phyloP scores from a whole-genome alignment of 2,113 vertebrate genomes.

The Oncorhynchus gorbuscha region DNA sequence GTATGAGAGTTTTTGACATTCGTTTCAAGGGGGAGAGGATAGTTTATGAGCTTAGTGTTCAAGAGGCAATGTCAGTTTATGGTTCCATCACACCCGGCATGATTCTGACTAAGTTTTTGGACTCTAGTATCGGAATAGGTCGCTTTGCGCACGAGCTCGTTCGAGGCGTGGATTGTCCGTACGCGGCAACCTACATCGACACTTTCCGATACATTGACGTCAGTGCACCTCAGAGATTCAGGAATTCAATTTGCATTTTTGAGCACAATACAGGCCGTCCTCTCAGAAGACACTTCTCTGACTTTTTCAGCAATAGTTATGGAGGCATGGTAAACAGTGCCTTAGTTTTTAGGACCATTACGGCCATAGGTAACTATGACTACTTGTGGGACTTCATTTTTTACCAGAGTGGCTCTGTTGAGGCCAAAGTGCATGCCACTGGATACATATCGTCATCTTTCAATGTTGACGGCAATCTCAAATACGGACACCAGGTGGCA shows the following conservation, averaged over 20 bases:
- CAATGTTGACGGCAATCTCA: constrained; percentile 51
- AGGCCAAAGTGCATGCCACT: constrained; percentile 84
- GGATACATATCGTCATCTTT: constrained; percentile 83
- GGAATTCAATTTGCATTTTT: constrained; percentile 85
- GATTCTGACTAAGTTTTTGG: constrained; percentile 83
- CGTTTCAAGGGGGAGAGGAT: constrained; percentile 79
- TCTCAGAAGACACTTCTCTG: constrained; percentile 82
- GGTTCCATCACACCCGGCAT: constrained; percentile 80
- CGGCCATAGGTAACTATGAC: constrained; percentile 82
- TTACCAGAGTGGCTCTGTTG: constrained; percentile 83
- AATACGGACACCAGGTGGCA: constrained; percentile 81
- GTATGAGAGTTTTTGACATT: constrained; percentile 83
- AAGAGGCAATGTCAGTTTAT: constrained; percentile 86
- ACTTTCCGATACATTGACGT: constrained; percentile 72
- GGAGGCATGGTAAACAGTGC: constrained; percentile 84
- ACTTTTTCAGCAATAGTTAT: constrained; percentile 74
- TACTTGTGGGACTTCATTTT: constrained; percentile 89
- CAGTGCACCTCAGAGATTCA: constrained; percentile 44
- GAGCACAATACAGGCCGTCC: constrained; percentile 84
- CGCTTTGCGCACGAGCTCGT: constrained; percentile 78
- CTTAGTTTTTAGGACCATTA: constrained; percentile 80
- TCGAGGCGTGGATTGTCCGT: constrained; percentile 84
- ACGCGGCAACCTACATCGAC: constrained; percentile 74
- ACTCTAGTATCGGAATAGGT: constrained; percentile 84
- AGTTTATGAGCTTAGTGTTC: constrained; percentile 83